Evolutionary conservation across 2,113 vertebrate genomes (phyloP).

Genomic region (Campylomormyrus numenius): DNA sequence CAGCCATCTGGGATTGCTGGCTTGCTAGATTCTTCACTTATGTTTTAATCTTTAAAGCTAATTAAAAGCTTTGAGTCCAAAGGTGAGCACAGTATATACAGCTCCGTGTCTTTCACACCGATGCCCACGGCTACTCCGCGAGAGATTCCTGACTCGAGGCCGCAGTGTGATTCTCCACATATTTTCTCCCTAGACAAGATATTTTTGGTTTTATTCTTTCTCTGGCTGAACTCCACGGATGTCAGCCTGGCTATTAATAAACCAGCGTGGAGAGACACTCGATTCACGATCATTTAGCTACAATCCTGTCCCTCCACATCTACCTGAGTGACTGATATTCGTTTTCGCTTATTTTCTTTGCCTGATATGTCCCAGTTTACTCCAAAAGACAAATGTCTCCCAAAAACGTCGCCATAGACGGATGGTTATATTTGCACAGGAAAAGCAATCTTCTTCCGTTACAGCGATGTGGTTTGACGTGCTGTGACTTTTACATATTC

Average conservation of each 20-base stretch:
- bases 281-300: background rate
- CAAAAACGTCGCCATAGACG: background rate
- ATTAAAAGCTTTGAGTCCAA: constrained; percentile 19
- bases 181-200: constrained; percentile 3
- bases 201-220: background rate
- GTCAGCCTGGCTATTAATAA: constrained; percentile 3
- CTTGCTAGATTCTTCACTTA: background rate
- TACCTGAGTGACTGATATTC: background rate
- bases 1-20: background rate
- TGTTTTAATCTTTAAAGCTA: constrained; percentile 8
- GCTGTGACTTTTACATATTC: background rate
- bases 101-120: background rate
- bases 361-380: background rate
- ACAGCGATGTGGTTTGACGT: background rate
- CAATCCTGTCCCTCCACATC: background rate
- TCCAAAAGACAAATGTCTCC: background rate
- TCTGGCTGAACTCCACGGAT: constrained; percentile 6
- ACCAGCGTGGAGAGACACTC: background rate
- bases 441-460: background rate
- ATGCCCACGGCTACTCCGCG: background rate
- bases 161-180: constrained; percentile 3
- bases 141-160: background rate
- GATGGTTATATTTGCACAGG: background rate
- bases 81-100: constrained; percentile 11
- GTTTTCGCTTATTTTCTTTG: background rate